These are phyloP conservation scores for Cirrhinus molitorella DNA, from an alignment of 2,797 vertebrate species.

Conservation along the genomic window DNA sequence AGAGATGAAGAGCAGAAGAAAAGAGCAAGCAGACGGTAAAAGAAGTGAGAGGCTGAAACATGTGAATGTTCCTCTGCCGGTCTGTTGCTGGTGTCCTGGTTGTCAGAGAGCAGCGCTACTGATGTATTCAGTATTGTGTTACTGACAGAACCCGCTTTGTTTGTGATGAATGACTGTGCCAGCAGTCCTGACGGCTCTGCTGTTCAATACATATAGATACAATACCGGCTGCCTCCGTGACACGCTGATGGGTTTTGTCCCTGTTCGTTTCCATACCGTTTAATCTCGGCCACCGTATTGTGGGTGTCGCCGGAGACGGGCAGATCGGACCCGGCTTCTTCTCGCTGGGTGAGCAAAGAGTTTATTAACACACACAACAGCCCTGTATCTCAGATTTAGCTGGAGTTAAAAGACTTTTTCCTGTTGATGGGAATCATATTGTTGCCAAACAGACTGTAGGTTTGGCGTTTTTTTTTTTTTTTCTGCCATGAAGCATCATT, in stretches of 20 bases:
- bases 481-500: neutral
- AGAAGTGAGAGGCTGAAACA: constrained; percentile 64
- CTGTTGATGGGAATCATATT: neutral
- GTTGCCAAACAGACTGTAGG: neutral
- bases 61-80: constrained; percentile 76
- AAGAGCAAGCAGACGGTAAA: constrained; percentile 30
- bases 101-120: constrained; percentile 77
- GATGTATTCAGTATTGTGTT: constrained; percentile 70
- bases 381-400: constrained; percentile 36
- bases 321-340: constrained; percentile 44
- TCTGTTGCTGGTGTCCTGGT: constrained; percentile 79
- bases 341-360: constrained; percentile 25
- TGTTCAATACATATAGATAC: constrained; percentile 86
- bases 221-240: constrained; percentile 81
- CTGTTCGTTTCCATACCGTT: constrained; percentile 79
- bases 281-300: constrained; percentile 76
- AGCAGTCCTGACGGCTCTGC: constrained; percentile 79
- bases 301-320: constrained; percentile 70
- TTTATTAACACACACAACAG: constrained; percentile 51
- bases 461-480: neutral
- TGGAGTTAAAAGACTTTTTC: constrained; percentile 29
- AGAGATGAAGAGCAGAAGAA: constrained; percentile 8
- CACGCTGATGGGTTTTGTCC: constrained; percentile 81
- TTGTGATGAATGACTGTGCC: constrained; percentile 86
- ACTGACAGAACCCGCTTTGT: constrained; percentile 83